Conservation (phyloP, 2,888 invertebrate species). For the Hypsopygia costalis region DNA sequence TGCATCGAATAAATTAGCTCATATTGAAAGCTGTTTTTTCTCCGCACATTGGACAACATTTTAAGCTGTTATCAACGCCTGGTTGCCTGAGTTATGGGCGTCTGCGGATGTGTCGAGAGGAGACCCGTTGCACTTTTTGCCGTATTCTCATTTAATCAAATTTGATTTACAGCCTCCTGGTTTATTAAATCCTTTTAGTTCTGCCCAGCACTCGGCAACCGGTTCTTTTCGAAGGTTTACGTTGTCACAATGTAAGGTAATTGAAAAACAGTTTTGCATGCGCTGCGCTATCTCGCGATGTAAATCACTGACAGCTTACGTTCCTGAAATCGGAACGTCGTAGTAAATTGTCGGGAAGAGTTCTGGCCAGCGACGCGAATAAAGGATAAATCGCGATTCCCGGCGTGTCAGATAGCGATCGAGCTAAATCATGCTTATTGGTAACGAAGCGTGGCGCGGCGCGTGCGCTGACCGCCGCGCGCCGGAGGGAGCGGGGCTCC, state of each 20-base stretch:
- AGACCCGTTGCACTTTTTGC: constrained; percentile 41
- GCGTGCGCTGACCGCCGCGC: constrained; percentile 35
- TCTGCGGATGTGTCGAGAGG: constrained; percentile 18
- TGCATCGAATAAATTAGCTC: constrained; percentile 52
- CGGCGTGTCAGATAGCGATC: constrained; percentile 44
- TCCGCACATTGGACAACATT: constrained; percentile 46
- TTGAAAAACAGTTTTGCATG: constrained; percentile 32
- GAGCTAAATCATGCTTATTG: constrained; percentile 64
- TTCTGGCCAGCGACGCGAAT: constrained; percentile 6
- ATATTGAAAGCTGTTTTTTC: constrained; percentile 50
- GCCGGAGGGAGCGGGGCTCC: background rate
- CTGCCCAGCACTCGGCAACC: constrained; percentile 23
- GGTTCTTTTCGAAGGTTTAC: constrained; percentile 31
- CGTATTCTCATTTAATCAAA: constrained; percentile 56
- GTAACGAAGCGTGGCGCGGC: constrained; percentile 59
- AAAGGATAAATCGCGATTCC: constrained; percentile 28
- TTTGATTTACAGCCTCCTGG: constrained; percentile 60
- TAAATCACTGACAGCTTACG: constrained; percentile 18
- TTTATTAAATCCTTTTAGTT: constrained; percentile 58
- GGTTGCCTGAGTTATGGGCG: constrained; percentile 46
- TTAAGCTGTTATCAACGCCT: constrained; percentile 53
- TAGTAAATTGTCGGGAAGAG: constrained; percentile 26
- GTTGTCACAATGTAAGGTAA: constrained; percentile 48
- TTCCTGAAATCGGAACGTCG: constrained; percentile 24
- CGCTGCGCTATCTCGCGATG: constrained; percentile 12